Conservation (phyloP, 2,888 invertebrate species). For the Eristalis pertinax region DNA sequence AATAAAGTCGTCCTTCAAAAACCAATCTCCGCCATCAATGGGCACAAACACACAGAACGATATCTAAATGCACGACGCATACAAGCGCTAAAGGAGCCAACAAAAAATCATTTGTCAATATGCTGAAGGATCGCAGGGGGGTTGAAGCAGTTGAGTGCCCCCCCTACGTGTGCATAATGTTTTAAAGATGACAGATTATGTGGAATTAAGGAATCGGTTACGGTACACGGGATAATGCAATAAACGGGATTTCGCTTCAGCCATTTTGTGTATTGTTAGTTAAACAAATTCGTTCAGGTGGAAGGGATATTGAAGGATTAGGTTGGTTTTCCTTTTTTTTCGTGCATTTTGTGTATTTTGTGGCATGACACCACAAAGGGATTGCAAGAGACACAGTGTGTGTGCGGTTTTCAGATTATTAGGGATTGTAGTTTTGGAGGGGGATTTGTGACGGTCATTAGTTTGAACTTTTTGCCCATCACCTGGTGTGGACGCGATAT, state of each 20-base stretch:
- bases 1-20: background rate
- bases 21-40: background rate
- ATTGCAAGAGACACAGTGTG: background rate
- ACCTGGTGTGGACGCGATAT: background rate
- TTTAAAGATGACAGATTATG: constrained; percentile 58
- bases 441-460: background rate
- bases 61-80: background rate
- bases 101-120: constrained; percentile 35
- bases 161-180: constrained; percentile 2
- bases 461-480: background rate
- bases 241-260: constrained; percentile 46
- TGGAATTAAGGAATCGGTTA: constrained; percentile 52
- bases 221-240: constrained; percentile 47
- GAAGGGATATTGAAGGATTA: constrained; percentile 45
- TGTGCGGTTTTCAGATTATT: background rate
- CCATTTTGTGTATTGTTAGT: constrained; percentile 37
- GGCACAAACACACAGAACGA: background rate
- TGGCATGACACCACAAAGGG: background rate
- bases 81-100: background rate
- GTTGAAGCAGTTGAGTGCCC: background rate
- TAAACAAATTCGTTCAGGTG: constrained; percentile 56
- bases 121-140: constrained; percentile 9
- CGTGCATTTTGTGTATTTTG: background rate
- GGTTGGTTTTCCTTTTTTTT: constrained; percentile 12
- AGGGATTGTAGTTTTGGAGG: background rate